These are phyloP conservation scores for Acleris literana DNA, from an alignment of 2,888 invertebrate species.

Conservation along the genomic window DNA sequence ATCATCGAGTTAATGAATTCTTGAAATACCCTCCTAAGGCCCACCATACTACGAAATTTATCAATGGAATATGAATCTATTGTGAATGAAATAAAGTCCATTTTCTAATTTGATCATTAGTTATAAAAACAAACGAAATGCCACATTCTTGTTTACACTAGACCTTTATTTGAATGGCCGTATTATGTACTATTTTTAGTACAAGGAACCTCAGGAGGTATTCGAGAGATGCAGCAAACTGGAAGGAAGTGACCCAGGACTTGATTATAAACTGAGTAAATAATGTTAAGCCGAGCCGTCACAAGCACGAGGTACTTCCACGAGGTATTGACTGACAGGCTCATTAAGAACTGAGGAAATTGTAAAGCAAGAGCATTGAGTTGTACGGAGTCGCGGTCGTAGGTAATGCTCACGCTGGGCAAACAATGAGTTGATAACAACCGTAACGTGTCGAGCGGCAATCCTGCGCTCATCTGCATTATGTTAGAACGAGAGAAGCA, in stretches of 20 bases:
- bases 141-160: too few species aligned
- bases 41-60: too few species aligned
- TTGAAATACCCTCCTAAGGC: too few species aligned
- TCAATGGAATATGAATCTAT: too few species aligned
- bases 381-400: conserved; percentile 53
- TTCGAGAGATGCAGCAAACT: background rate
- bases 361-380: conserved; percentile 60
- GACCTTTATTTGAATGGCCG: too few species aligned
- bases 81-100: too few species aligned
- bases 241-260: background rate
- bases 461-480: conserved; percentile 68
- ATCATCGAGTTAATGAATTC: background rate
- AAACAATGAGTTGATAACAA: conserved; percentile 72
- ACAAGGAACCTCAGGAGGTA: too few species aligned
- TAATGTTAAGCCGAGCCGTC: conserved; percentile 2
- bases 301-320: conserved; percentile 15
- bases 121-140: too few species aligned
- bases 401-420: conserved; percentile 54
- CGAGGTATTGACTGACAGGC: conserved; percentile 21
- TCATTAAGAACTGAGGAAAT: conserved; percentile 49
- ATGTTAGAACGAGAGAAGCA: conserved; percentile 57
- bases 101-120: too few species aligned
- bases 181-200: too few species aligned
- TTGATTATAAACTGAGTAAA: conserved; percentile 8
- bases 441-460: conserved; percentile 66